Conservation (phyloP, 2,888 invertebrate genomes). For the Yponomeuta evonymella region DNA sequence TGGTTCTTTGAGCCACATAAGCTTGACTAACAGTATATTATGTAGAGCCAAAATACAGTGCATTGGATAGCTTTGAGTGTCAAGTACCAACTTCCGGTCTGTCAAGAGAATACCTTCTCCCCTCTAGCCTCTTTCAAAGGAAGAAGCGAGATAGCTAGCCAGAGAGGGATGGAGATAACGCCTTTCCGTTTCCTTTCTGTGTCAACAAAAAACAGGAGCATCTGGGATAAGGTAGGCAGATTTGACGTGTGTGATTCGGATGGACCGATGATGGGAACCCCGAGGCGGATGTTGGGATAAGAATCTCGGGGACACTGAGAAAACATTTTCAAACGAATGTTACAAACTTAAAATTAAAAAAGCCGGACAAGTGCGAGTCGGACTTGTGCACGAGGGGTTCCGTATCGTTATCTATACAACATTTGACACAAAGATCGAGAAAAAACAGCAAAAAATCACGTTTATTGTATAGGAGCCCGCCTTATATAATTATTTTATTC, state of each 20-base stretch:
- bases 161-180: conserved; percentile 36
- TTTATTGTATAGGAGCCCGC: too few species aligned
- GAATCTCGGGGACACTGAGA: background rate
- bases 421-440: too few species aligned
- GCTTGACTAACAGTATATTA: too few species aligned
- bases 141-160: conserved; percentile 34
- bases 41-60: too few species aligned
- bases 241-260: conserved; percentile 30
- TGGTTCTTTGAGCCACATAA: too few species aligned
- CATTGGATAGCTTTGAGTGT: background rate
- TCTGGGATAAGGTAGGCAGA: conserved; percentile 51
- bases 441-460: too few species aligned
- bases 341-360: background rate
- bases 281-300: conserved; percentile 14
- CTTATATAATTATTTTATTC: too few species aligned
- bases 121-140: conserved; percentile 14
- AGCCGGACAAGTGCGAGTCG: too few species aligned
- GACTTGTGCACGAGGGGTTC: too few species aligned
- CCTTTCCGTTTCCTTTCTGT: conserved; percentile 72
- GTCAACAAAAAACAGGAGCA: conserved; percentile 58
- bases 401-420: too few species aligned
- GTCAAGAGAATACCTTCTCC: background rate
- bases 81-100: background rate
- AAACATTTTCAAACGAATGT: background rate
- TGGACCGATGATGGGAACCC: conserved; percentile 43